Evolutionary conservation across 2,797 vertebrate genomes (phyloP).

Genomic region (Acanthurus tractus): DNA sequence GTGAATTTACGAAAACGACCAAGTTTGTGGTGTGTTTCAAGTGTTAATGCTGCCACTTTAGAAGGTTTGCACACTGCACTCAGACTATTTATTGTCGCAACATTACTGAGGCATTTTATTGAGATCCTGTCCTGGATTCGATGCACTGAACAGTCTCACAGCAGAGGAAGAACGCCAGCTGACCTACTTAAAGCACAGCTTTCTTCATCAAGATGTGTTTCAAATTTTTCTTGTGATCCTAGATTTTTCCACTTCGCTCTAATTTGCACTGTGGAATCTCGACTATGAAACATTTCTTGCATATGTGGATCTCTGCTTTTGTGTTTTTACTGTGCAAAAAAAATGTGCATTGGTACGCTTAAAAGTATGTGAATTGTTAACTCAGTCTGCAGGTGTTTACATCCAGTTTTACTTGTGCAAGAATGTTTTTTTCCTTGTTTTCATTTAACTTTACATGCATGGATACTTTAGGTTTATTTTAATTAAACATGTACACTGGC

Average conservation of each 20-base stretch:
- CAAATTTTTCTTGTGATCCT: neutral
- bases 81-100: neutral
- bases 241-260: neutral
- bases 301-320: neutral
- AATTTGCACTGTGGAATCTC: neutral
- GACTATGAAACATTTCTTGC: neutral
- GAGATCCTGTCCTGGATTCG: neutral
- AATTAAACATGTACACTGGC: neutral
- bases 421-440: neutral
- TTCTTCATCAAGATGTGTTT: neutral
- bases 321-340: neutral
- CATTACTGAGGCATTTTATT: slow-evolving; percentile 1
- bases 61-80: neutral
- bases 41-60: too few species aligned
- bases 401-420: neutral
- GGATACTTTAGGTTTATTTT: neutral
- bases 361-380: neutral
- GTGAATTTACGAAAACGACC: too few species aligned
- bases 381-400: neutral
- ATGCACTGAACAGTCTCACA: neutral
- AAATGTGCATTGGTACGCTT: neutral
- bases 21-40: neutral
- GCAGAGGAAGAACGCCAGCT: neutral
- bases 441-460: neutral
- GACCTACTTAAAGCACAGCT: neutral